Percentiles rank a stretch among this genome's conserved stretches.
phyloP scores from a whole-genome alignment of 2,113 vertebrate genomes.

The Zeus faber region DNA sequence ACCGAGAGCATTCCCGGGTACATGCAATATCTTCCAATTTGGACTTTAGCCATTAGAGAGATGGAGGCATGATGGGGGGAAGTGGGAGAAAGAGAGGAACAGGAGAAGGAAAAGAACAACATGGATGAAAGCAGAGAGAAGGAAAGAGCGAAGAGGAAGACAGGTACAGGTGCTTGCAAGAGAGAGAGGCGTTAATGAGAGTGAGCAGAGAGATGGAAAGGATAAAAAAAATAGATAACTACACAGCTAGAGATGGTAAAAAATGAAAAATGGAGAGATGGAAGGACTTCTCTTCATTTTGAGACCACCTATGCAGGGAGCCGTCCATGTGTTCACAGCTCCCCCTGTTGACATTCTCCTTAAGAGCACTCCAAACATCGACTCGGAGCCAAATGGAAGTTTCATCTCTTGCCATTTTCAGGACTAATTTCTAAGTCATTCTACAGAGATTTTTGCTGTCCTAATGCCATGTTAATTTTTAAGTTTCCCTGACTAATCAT shows the following conservation, averaged over 20 bases:
- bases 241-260: too few species aligned
- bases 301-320: conserved; percentile 4
- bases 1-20: conserved; percentile 35
- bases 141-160: conserved; percentile 1
- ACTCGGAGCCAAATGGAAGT: too few species aligned
- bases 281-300: too few species aligned
- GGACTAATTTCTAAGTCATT: too few species aligned
- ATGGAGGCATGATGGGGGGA: not conserved
- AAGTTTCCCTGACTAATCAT: too few species aligned
- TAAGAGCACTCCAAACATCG: conserved; percentile 1
- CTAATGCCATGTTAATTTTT: too few species aligned
- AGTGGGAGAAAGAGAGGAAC: conserved; percentile 25
- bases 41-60: conserved; percentile 34
- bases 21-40: conserved; percentile 50
- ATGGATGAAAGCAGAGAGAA: not conserved
- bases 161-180: not conserved
- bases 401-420: too few species aligned
- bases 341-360: conserved; percentile 39
- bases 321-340: conserved; percentile 44
- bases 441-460: too few species aligned
- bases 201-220: conserved; percentile 16
- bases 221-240: not conserved
- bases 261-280: too few species aligned
- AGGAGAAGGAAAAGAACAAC: conserved; percentile 2
- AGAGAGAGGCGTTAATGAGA: not conserved